These are phyloP conservation scores for Itoplectis maculator DNA, from an alignment of 2,888 invertebrate species.

Conservation along the genomic window DNA sequence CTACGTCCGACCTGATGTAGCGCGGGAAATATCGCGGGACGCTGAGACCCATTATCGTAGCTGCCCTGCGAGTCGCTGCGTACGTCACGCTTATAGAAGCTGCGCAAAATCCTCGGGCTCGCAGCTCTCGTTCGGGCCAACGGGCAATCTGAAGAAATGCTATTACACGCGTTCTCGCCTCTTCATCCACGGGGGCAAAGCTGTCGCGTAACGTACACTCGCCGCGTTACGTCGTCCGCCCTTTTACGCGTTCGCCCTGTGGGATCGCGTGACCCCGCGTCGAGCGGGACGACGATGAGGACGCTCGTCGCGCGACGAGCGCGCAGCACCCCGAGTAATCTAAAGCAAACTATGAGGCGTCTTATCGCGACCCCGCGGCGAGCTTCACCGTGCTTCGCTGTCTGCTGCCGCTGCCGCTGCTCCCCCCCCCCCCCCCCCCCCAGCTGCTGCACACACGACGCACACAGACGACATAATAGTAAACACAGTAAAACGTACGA, in stretches of 20 bases:
- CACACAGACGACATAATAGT: constrained; percentile 53
- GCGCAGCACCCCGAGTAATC: constrained; percentile 65
- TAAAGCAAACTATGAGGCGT: constrained; percentile 68
- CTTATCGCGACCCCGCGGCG: constrained; percentile 57
- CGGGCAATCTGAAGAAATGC: constrained; percentile 63
- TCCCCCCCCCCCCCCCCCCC: too few relatives aligned
- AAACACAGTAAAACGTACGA: constrained; percentile 67
- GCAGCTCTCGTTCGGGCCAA: too few relatives aligned
- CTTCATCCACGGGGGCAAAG: constrained; percentile 38
- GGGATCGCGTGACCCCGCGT: too few relatives aligned
- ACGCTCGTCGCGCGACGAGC: neutral
- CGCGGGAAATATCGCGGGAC: neutral
- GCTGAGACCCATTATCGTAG: constrained; percentile 14
- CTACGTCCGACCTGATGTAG: neutral
- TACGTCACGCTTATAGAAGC: constrained; percentile 20
- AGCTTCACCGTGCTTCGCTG: constrained; percentile 4
- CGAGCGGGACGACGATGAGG: too few relatives aligned
- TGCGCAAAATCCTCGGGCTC: constrained; percentile 13
- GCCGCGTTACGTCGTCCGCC: constrained; percentile 30
- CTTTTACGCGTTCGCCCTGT: constrained; percentile 61
- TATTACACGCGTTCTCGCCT: constrained; percentile 61
- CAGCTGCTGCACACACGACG: constrained; percentile 3
- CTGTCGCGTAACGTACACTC: constrained; percentile 32
- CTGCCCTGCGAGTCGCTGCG: constrained; percentile 23
- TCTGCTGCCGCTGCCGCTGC: neutral